These are phyloP conservation scores for Drosophila orosa DNA, from an alignment of 1,140 invertebrate genomes.

Conservation along the genomic window DNA sequence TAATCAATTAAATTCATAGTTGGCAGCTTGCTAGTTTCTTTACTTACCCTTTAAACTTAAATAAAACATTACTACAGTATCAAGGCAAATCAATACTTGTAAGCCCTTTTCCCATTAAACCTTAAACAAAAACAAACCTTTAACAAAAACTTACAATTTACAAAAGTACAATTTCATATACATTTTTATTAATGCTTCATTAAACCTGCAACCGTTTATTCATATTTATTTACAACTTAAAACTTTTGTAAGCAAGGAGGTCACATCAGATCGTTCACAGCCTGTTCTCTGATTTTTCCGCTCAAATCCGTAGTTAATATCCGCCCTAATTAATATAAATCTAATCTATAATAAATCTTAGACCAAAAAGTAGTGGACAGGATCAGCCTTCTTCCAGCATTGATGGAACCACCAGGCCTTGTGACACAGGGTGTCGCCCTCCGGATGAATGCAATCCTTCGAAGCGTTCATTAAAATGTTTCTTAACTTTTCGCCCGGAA, in stretches of 20 bases:
- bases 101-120: too few species aligned
- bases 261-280: background rate
- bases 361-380: constrained; percentile 61
- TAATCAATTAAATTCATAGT: background rate
- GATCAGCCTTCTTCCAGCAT: constrained; percentile 81
- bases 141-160: too few species aligned
- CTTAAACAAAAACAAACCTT: too few species aligned
- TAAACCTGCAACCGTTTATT: constrained; percentile 12
- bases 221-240: background rate
- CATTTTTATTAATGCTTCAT: background rate
- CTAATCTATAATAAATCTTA: background rate
- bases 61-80: background rate
- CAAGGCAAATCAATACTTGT: too few species aligned
- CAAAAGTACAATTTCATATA: too few species aligned
- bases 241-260: background rate
- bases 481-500: constrained; percentile 56
- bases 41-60: background rate
- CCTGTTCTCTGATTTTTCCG: background rate
- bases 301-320: background rate
- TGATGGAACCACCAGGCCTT: constrained; percentile 80
- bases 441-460: constrained; percentile 64
- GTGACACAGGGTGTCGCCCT: constrained; percentile 76
- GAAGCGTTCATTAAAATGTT: constrained; percentile 62
- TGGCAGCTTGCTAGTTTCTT: background rate
- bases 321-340: background rate